Evolutionary conservation across 2,797 vertebrate species (phyloP).

Genomic region (Platalea minor): DNA sequence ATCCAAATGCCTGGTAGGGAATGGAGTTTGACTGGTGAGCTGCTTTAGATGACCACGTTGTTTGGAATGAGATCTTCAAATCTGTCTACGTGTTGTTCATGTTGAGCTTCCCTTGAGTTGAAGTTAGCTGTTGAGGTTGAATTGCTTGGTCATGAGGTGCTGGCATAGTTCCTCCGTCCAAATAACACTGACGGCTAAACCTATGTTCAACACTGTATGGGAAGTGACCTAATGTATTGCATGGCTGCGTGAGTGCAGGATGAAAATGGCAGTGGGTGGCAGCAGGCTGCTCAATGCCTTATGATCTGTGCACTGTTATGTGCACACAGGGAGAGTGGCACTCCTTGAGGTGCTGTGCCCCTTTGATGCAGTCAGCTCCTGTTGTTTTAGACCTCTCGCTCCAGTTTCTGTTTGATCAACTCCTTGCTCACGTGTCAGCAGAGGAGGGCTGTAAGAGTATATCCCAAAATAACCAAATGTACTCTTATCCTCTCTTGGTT

Average conservation of each 20-base stretch:
- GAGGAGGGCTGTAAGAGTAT: neutral
- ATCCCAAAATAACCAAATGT: neutral
- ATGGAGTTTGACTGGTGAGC: neutral
- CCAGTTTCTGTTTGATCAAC: neutral
- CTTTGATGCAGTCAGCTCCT: neutral
- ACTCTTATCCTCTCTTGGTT: neutral
- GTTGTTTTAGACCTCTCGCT: neutral
- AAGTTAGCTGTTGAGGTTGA: neutral
- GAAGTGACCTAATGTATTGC: neutral
- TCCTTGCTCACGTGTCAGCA: neutral
- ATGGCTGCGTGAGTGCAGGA: neutral
- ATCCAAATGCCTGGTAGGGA: neutral
- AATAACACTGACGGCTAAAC: neutral
- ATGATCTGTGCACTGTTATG: neutral
- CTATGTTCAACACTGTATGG: no score
- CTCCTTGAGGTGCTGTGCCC: neutral
- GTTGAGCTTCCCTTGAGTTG: neutral
- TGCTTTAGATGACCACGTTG: neutral
- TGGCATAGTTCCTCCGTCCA: neutral
- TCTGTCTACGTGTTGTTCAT: neutral
- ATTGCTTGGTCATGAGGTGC: neutral
- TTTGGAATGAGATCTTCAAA: neutral
- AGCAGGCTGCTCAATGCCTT: neutral
- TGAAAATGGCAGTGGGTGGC: neutral
- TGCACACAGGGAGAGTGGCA: neutral